These are phyloP conservation scores for Microplitis deprimator DNA, from an alignment of 2,888 invertebrate species.

Conservation along the genomic window DNA sequence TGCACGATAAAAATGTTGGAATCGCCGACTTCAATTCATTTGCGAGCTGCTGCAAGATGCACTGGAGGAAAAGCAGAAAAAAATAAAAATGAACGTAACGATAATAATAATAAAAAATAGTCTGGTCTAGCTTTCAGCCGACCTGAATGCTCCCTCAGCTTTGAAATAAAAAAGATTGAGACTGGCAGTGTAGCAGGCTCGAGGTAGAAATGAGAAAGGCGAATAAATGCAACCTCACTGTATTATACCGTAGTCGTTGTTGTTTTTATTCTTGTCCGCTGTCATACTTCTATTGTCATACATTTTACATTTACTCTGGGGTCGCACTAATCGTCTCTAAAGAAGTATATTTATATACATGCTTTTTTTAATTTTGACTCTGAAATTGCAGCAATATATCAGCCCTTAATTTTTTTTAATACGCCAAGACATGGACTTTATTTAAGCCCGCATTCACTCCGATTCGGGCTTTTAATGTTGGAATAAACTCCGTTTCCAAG, in stretches of 20 bases:
- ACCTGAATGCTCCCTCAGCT: conserved; percentile 37
- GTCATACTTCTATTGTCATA: conserved; percentile 47
- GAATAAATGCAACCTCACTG: conserved; percentile 32
- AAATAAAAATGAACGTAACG: conserved; percentile 6
- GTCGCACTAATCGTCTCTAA: conserved; percentile 39
- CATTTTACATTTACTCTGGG: conserved; percentile 44
- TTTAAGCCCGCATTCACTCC: too few species aligned
- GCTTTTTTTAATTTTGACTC: too few species aligned
- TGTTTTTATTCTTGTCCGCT: conserved; percentile 15
- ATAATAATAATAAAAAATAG: conserved; percentile 15
- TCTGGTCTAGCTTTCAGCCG: conserved; percentile 23
- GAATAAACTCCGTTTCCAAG: too few species aligned
- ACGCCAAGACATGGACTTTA: too few species aligned
- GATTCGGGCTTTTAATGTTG: too few species aligned
- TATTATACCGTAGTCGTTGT: background rate
- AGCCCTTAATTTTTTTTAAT: too few species aligned
- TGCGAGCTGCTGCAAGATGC: background rate
- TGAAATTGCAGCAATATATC: too few species aligned
- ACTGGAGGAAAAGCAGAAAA: conserved; percentile 5
- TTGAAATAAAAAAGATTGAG: conserved; percentile 41
- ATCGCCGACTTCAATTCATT: conserved; percentile 26
- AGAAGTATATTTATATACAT: too few species aligned
- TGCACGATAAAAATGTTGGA: conserved; percentile 10
- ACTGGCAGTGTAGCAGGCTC: conserved; percentile 28
- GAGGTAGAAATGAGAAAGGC: conserved; percentile 30